These are phyloP conservation scores for Fabriciana adippe DNA, from an alignment of 2,888 invertebrate species.

Conservation along the genomic window DNA sequence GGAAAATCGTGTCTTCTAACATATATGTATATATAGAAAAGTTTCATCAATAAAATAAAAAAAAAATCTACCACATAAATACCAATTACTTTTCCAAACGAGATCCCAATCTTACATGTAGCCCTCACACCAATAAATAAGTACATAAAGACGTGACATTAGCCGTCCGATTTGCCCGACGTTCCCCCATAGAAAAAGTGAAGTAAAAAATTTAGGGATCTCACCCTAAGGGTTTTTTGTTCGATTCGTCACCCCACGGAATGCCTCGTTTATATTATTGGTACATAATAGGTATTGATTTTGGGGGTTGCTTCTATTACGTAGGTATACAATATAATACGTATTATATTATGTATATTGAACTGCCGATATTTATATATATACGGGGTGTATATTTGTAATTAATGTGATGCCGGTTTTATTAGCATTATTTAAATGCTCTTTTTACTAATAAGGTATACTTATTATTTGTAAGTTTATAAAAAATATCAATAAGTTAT, in stretches of 20 bases:
- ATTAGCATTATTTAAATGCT: no score
- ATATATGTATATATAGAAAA: no score
- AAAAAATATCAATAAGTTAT: no score
- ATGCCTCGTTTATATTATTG: constrained; percentile 59
- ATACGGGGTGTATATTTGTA: no score
- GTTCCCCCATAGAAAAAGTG: constrained; percentile 43
- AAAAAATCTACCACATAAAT: constrained; percentile 14
- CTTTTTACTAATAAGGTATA: no score
- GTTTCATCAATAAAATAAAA: constrained; percentile 1
- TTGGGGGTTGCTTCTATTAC: constrained; percentile 46
- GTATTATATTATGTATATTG: constrained; percentile 3
- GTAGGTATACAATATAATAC: neutral
- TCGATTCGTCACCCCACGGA: constrained; percentile 58
- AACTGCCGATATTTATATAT: neutral
- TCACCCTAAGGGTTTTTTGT: constrained; percentile 60
- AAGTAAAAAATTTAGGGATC: constrained; percentile 57
- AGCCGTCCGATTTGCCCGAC: constrained; percentile 53
- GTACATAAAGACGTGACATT: constrained; percentile 61
- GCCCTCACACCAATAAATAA: constrained; percentile 55
- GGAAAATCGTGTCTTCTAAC: no score
- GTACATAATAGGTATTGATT: constrained; percentile 71
- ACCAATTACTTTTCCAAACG: constrained; percentile 16
- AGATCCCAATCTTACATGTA: constrained; percentile 31
- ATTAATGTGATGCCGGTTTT: no score
- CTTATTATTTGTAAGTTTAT: no score